Base-by-base conservation (phyloP, 1,140 invertebrate genomes). In the Caenorhabditis tropicalis region DNA sequence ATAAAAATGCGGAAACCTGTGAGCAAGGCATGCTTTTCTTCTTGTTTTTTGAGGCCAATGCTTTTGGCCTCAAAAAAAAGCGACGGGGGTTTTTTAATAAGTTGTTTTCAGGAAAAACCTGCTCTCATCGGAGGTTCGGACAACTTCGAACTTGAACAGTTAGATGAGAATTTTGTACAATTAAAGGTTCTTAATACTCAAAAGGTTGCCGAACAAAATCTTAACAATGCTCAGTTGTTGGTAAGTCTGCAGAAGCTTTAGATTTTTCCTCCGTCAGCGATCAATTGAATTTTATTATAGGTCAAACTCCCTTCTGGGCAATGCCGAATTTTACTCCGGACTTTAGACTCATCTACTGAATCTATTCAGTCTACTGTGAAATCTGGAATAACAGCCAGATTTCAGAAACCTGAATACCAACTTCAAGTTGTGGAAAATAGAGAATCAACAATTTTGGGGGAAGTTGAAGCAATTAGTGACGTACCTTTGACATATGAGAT, bases 361-460 rank as follows among this genome's bases (percentile, higher is more conserved):
- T 21, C n/a, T 2, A 6, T 33, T 21, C 31, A 33, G 36, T 15
- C 31, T 24, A 0, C 36, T 43, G 19, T 21, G 43, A 79, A 80
- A 49, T 46, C 49, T 29, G 80, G 27, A 39, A 80, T 46, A 29
- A 58, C 29, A 16, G 36, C 70, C 24, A 53, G 36, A 53, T 53
- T 81, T 2, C 46, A 53, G 15, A 81, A 81, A 24, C 16, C 31
- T 9, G 48, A 36, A 51, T 85, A 60, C 36, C 81, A 60, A 16
- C 29, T 84, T 29, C 65, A 80, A 51, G 60, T 83, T 2, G 9
- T 84, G 27, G 85, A 79, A 49, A 86, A 86, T 46, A 58, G 48
- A 5, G 29, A 79, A 16, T 60, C 82, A 15, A 48, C 33, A 29
- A n/a, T 86, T 19, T n/a, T 86, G 16, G 65, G 82, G 56, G 39